Evolutionary conservation across 2,113 vertebrate species (phyloP), one percentile per base, ranked within the genome.

Genomic region (Plectropomus leopardus): DNA sequence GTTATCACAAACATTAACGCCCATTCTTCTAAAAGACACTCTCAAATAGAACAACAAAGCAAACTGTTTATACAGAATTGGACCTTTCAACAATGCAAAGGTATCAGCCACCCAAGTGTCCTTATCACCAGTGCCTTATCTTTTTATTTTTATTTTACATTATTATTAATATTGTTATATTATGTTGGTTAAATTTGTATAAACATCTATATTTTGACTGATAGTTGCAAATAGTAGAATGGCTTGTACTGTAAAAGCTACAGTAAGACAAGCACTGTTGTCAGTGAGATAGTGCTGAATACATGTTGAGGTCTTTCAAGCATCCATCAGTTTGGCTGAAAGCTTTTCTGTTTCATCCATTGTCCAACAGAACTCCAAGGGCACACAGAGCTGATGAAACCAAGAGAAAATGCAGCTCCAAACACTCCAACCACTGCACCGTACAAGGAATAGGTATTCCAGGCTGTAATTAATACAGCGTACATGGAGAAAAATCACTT

Each of bases 351-450:
- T 23, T 40, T 68, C 10, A 14, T 14, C 32, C 36, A 23, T 21
- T 47, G 36, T 40, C 51, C 14, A 15, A 5, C 0, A 30, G 9
- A 76, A 30, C 9, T 64, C 58, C 4, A 50, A 34, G 40, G 13
- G 23, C 40, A 40, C 47, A 23, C 13, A 13, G 50, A 69, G 55
- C 78, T 60, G 70, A 67, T 68, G 78, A 59, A 65, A 80, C 61
- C 44, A 23, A n/a, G 54, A 36, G 55, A 26, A 67, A 71, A 58
- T 24, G 16, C 42, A 48, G 24, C 44, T 32, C 58, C 23, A n/a
- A 24, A 15, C 6, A 5, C 26, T 30, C 4, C 16, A 40, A 42
- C 24, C 14, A n/a, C 7, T 61, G 28, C 48, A 54, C 19, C 0
- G 0, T n/a, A 61, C 34, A 53, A 61, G 23, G 14, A 40, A 3